Percentiles rank a stretch among this genome's conserved stretches.
These are phyloP conservation scores for Papilio aristodemus DNA, from an alignment of 1,140 invertebrate species.

Conservation along the genomic window DNA sequence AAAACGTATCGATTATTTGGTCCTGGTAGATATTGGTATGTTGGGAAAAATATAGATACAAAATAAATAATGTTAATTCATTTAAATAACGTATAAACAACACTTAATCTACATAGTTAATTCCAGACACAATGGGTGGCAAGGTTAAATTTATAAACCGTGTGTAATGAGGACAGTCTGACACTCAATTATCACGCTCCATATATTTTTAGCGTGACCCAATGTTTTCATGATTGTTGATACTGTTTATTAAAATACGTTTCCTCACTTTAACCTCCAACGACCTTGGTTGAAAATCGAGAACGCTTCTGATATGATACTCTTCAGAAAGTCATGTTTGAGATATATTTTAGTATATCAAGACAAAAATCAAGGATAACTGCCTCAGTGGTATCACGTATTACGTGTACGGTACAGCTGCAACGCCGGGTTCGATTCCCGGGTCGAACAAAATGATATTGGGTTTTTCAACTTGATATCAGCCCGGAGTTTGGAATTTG, in stretches of 20 bases:
- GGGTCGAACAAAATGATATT: no score
- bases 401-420: no score
- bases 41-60: no score
- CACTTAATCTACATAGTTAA: slow-evolving; percentile 18
- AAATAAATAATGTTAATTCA: no score
- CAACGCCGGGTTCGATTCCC: no score
- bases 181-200: slow-evolving; percentile 27
- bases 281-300: background rate
- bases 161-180: slow-evolving; percentile 27
- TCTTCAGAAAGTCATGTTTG: slow-evolving; percentile 1
- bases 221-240: slow-evolving; percentile 17
- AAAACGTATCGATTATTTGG: no score
- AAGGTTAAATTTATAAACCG: slow-evolving; percentile 27
- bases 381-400: no score
- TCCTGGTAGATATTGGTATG: no score
- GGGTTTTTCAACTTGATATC: no score
- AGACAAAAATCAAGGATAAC: no score
- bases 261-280: background rate
- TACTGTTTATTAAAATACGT: background rate
- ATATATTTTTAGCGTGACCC: slow-evolving; percentile 24
- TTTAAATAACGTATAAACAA: background rate
- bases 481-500: no score
- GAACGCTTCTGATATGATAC: background rate
- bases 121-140: slow-evolving; percentile 31
- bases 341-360: background rate